A percentile compares a stretch with the other conserved stretches of the same genome.
phyloP scores from a whole-genome alignment of 2,797 vertebrate species.

The Sylvia borin region DNA sequence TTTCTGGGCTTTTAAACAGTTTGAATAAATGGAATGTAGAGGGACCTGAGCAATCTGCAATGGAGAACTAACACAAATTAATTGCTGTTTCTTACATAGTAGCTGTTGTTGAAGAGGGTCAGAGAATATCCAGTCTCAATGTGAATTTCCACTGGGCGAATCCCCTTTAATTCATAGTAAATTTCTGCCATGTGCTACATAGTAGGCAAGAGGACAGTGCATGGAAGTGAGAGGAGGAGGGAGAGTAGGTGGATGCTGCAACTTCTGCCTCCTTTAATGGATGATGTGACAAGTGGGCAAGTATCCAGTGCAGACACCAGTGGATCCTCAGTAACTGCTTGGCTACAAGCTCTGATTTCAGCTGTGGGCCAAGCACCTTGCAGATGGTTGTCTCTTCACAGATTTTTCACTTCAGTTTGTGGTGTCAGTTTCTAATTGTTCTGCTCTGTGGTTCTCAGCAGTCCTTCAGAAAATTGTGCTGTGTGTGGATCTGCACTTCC shows the following conservation, averaged over 20 bases:
- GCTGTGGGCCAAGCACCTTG: neutral
- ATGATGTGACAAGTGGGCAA: neutral
- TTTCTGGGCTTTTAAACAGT: neutral
- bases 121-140: neutral
- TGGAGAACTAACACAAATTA: neutral
- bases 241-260: neutral
- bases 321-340: neutral
- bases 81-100: neutral
- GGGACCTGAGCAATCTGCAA: neutral
- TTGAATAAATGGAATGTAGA: neutral
- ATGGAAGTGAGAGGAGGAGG: neutral
- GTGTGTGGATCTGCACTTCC: neutral
- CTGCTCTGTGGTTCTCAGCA: neutral
- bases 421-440: neutral
- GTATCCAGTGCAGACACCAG: accelerated
- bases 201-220: neutral
- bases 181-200: neutral
- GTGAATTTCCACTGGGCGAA: neutral
- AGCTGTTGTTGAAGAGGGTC: neutral
- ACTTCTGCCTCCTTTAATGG: neutral
- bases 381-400: neutral
- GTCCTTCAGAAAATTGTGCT: neutral
- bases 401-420: neutral
- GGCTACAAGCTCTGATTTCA: neutral
- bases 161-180: neutral